Evolutionary conservation across 2,113 vertebrate species (phyloP).

Genomic region (Phylloscopus trochiloides): DNA sequence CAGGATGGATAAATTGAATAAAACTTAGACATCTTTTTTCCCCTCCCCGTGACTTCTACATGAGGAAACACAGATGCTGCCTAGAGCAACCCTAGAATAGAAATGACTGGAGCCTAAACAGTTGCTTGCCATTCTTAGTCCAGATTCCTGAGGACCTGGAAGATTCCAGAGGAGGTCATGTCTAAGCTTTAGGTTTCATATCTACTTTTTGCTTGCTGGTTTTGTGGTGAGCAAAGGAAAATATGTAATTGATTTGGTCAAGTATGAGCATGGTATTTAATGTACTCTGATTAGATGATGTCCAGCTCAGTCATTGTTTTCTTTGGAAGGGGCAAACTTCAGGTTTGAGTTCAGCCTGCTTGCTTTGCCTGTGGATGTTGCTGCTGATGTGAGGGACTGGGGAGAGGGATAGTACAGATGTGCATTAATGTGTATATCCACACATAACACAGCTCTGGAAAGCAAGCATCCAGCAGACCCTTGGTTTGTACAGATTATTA

Average conservation of each 20-base stretch:
- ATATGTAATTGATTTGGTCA: not conserved
- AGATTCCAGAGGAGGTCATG: constrained; percentile 10
- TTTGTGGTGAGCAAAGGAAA: not conserved
- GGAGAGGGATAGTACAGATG: not conserved
- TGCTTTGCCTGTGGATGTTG: not conserved
- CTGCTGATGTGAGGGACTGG: not conserved
- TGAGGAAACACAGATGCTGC: constrained; percentile 9
- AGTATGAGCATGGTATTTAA: not conserved
- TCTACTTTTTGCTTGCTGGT: not conserved
- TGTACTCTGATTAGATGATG: not conserved
- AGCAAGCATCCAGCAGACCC: not conserved
- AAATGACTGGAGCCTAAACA: constrained; percentile 45
- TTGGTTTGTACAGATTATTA: not conserved
- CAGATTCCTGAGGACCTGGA: constrained; percentile 21
- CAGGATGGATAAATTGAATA: not conserved
- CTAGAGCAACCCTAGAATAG: constrained; percentile 42
- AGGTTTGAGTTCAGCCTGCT: not conserved
- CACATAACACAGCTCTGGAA: not conserved
- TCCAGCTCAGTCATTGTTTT: not conserved
- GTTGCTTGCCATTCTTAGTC: constrained; percentile 46
- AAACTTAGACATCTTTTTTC: not conserved
- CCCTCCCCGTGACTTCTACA: not conserved
- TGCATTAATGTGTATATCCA: not conserved
- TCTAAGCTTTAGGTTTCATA: not conserved
- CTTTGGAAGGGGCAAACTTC: not conserved